phyloP scores from a whole-genome alignment of 1,140 invertebrate species.

The Calephelis virginiensis region DNA sequence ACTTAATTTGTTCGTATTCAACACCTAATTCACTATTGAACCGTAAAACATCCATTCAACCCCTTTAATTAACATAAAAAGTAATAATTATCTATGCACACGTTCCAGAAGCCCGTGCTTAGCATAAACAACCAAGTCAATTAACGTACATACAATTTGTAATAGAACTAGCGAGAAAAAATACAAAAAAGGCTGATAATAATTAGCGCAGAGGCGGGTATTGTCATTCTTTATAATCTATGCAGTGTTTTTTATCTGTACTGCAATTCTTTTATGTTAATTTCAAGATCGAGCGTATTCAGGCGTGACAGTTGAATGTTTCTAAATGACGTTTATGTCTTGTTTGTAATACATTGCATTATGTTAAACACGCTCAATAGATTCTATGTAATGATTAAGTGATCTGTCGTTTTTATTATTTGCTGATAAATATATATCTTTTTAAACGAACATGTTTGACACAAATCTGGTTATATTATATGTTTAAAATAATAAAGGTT shows the following conservation, averaged over 20 bases:
- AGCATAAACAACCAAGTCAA: conserved; percentile 35
- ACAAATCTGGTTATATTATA: no score
- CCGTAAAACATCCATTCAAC: conserved; percentile 13
- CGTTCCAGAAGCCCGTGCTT: conserved; percentile 25
- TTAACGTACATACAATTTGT: conserved; percentile 39
- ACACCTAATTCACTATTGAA: conserved; percentile 15
- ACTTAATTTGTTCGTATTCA: background rate
- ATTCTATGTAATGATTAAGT: background rate
- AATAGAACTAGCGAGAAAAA: conserved; percentile 28
- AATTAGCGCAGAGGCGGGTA: conserved; percentile 39
- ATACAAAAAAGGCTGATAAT: conserved; percentile 36
- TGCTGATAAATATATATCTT: no score
- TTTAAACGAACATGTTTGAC: no score
- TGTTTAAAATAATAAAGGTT: no score
- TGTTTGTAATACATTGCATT: background rate
- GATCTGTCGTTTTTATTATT: background rate
- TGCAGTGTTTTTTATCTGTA: background rate
- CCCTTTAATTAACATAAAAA: conserved; percentile 30
- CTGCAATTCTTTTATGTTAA: conserved; percentile 1
- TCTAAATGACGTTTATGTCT: background rate
- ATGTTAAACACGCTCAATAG: background rate
- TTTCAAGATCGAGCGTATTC: conserved; percentile 7
- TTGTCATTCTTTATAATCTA: conserved; percentile 22
- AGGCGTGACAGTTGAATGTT: background rate
- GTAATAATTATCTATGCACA: conserved; percentile 35